Conservation (phyloP, 2,888 invertebrate genomes). For the Gryllus longicercus region DNA sequence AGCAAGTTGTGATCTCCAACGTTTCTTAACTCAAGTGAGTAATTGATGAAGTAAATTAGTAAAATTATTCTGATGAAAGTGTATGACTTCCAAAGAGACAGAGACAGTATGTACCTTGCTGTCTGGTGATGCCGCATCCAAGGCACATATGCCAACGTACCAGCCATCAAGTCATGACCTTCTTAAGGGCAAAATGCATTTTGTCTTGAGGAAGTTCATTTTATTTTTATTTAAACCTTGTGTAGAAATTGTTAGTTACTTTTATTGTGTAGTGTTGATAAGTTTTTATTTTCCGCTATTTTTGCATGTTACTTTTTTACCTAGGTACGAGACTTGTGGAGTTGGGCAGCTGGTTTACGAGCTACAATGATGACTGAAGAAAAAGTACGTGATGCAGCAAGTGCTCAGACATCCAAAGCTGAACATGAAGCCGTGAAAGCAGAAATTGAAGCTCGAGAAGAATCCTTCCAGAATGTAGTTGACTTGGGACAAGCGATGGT, state of each 20-base stretch:
- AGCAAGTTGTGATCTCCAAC: constrained; percentile 84
- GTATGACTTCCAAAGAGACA: too few species aligned
- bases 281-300: neutral
- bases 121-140: too few species aligned
- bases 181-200: too few species aligned
- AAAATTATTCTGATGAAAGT: too few species aligned
- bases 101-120: too few species aligned
- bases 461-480: constrained; percentile 69
- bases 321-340: constrained; percentile 78
- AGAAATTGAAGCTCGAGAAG: constrained; percentile 86
- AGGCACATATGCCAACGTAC: too few species aligned
- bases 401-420: constrained; percentile 75
- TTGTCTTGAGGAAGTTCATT: too few species aligned
- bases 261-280: too few species aligned
- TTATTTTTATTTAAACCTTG: too few species aligned
- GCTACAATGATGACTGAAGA: constrained; percentile 75
- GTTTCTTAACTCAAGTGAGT: constrained; percentile 73
- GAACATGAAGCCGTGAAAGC: constrained; percentile 79
- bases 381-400: constrained; percentile 75
- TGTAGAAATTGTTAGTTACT: too few species aligned
- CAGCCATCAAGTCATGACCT: too few species aligned
- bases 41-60: too few species aligned
- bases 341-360: constrained; percentile 80
- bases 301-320: constrained; percentile 8
- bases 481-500: constrained; percentile 79